Evolutionary conservation across 2,113 vertebrate genomes (phyloP).

Genomic region (Hoplias malabaricus): DNA sequence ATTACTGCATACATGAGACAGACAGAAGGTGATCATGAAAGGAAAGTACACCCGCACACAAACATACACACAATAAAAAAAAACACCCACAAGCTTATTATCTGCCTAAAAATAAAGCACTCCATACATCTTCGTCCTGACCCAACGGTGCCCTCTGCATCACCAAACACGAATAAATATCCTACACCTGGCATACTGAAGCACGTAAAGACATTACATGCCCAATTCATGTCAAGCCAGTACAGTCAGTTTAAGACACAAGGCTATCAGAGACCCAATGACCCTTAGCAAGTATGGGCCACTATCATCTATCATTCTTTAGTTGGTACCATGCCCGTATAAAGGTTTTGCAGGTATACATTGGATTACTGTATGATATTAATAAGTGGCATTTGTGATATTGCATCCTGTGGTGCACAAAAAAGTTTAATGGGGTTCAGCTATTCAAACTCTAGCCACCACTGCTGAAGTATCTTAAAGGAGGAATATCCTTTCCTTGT

Average conservation of each 20-base stretch:
- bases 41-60: conserved; percentile 15
- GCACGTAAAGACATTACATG: neutral
- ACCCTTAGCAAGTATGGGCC: neutral
- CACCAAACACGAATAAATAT: neutral
- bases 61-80: conserved; percentile 8
- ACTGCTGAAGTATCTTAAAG: too few relatives aligned
- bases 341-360: too few relatives aligned
- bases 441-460: too few relatives aligned
- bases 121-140: neutral
- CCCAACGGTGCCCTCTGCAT: neutral
- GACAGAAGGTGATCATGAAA: neutral
- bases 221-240: neutral
- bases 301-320: too few relatives aligned
- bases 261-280: neutral
- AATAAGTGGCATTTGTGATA: too few relatives aligned
- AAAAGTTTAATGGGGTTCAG: too few relatives aligned
- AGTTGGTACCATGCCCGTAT: too few relatives aligned
- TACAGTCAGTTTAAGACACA: neutral
- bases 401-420: too few relatives aligned
- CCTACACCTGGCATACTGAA: neutral
- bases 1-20: conserved; percentile 37
- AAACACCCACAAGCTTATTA: neutral
- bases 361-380: too few relatives aligned
- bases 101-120: neutral
- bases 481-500: too few relatives aligned